A percentile compares a stretch with the other conserved stretches of the same genome.
These are phyloP conservation scores for Oxycera nigricornis DNA, from an alignment of 2,888 invertebrate species.

Conservation along the genomic window DNA sequence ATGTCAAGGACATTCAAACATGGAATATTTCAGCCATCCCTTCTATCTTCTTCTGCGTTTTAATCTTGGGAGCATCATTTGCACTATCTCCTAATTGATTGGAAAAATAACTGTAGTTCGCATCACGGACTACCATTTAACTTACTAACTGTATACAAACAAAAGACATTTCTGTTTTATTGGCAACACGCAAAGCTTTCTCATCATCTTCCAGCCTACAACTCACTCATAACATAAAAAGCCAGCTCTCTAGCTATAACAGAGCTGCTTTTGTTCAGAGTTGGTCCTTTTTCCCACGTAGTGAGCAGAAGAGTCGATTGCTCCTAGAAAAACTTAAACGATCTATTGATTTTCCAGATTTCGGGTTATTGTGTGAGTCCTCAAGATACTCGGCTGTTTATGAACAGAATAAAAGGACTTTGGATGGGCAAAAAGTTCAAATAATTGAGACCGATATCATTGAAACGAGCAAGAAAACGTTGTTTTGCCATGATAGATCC, in stretches of 20 bases:
- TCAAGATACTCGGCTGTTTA: slow-evolving; percentile 10
- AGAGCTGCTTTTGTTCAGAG: slow-evolving; percentile 15
- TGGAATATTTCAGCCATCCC: background rate
- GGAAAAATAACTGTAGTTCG: background rate
- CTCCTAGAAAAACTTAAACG: slow-evolving; percentile 36
- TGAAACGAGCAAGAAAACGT: background rate
- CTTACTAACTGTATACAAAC: background rate
- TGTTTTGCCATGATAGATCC: background rate
- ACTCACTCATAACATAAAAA: too few species aligned
- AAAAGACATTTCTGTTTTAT: too few species aligned
- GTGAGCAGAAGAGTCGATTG: slow-evolving; percentile 34
- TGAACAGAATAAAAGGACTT: background rate
- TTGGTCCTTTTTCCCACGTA: slow-evolving; percentile 27
- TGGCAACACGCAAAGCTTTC: background rate
- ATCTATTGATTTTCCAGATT: slow-evolving; percentile 37
- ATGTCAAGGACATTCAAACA: slow-evolving; percentile 10
- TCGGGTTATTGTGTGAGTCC: slow-evolving; percentile 16
- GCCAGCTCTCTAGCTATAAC: background rate
- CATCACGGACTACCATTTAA: background rate
- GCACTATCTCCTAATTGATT: background rate
- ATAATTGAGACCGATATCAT: background rate
- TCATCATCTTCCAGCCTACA: too few species aligned
- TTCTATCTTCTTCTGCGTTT: background rate
- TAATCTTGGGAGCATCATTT: background rate
- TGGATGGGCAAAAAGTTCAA: background rate